Conservation (phyloP, 2,888 invertebrate genomes). For the Diarsia brunnea region DNA sequence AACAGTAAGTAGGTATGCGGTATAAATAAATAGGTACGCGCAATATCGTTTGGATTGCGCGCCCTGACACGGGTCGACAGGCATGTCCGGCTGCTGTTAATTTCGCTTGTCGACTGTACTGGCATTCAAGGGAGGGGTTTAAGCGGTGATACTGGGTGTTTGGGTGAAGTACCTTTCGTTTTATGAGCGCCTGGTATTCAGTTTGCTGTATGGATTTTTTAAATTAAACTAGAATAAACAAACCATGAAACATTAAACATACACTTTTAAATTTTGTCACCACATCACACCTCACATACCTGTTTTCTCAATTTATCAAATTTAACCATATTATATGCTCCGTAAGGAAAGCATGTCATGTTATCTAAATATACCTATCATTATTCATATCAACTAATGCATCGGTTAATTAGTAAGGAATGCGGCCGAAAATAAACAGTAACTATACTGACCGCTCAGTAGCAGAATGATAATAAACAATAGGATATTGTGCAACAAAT, state of each 20-base stretch:
- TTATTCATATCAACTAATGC: neutral
- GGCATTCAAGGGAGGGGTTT: conserved; percentile 61
- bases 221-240: neutral
- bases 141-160: conserved; percentile 48
- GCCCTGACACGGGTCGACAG: conserved; percentile 78
- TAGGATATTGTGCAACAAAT: conserved; percentile 5
- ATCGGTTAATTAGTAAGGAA: conserved; percentile 25
- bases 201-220: neutral
- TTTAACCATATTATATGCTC: neutral
- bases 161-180: conserved; percentile 21
- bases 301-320: neutral
- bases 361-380: neutral
- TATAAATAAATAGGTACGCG: conserved; percentile 71
- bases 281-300: too few relatives aligned
- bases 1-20: conserved; percentile 58
- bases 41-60: conserved; percentile 73
- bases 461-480: conserved; percentile 15
- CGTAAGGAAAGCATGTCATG: neutral
- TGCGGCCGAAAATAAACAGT: conserved; percentile 4
- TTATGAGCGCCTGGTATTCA: conserved; percentile 51
- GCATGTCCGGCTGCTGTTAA: conserved; percentile 76
- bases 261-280: too few relatives aligned
- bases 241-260: neutral
- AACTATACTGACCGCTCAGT: neutral
- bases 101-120: conserved; percentile 76